A percentile compares a stretch with the other conserved stretches of the same genome.
phyloP scores from a whole-genome alignment of 2,888 invertebrate species.

The Tortricodes alternella region DNA sequence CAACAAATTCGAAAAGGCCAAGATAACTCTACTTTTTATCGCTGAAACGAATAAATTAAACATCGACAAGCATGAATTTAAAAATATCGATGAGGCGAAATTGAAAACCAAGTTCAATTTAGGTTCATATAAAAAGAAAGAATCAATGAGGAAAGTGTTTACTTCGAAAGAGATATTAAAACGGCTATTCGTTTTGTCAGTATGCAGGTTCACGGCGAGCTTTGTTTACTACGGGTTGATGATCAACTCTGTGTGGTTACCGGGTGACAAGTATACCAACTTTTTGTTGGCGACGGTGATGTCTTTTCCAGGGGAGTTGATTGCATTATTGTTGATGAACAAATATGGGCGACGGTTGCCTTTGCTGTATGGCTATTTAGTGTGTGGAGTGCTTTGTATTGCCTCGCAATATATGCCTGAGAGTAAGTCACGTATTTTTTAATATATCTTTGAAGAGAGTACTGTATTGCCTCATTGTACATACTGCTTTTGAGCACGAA shows the following conservation, averaged over 20 bases:
- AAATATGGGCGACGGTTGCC: conserved; percentile 62
- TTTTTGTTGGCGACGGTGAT: conserved; percentile 63
- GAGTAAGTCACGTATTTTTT: too few relatives aligned
- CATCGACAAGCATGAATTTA: conserved; percentile 50
- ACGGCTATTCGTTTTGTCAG: conserved; percentile 48
- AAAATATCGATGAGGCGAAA: conserved; percentile 46
- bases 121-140: conserved; percentile 48
- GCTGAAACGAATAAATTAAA: conserved; percentile 57
- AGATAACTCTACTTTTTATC: conserved; percentile 48
- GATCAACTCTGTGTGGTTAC: conserved; percentile 65
- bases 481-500: too few relatives aligned
- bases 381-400: conserved; percentile 55
- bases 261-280: conserved; percentile 67
- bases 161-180: conserved; percentile 57
- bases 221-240: conserved; percentile 70
- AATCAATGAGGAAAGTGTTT: conserved; percentile 52
- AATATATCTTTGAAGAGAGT: too few relatives aligned
- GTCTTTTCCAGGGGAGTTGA: conserved; percentile 68
- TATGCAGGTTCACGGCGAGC: conserved; percentile 56
- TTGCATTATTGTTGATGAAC: conserved; percentile 63
- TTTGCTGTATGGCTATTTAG: conserved; percentile 52
- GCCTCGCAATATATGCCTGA: conserved; percentile 53
- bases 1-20: conserved; percentile 57
- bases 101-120: conserved; percentile 60
- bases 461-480: too few relatives aligned